phyloP scores from a whole-genome alignment of 1,140 invertebrate species.

The Paracyclopina nana region DNA sequence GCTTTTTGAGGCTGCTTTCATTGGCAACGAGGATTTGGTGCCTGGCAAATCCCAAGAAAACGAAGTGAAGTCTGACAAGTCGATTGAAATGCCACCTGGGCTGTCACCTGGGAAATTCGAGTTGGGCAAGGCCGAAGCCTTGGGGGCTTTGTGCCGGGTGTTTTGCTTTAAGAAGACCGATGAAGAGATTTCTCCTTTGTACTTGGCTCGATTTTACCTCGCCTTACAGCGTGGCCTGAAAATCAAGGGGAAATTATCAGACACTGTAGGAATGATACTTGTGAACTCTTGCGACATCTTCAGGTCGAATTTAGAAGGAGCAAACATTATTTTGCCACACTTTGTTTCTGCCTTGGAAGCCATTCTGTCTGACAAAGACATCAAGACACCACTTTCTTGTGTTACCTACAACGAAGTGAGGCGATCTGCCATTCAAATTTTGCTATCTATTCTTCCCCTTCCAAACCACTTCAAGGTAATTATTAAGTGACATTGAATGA shows the following conservation, averaged over 20 bases:
- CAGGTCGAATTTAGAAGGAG: slow-evolving; percentile 75
- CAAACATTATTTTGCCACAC: slow-evolving; percentile 68
- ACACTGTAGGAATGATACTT: slow-evolving; percentile 52
- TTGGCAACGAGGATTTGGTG: slow-evolving; percentile 39
- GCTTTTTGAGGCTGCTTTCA: slow-evolving; percentile 84
- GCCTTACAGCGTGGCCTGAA: slow-evolving; percentile 63
- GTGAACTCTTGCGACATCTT: slow-evolving; percentile 58
- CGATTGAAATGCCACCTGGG: slow-evolving; percentile 2
- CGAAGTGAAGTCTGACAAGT: not conserved
- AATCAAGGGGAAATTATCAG: slow-evolving; percentile 30
- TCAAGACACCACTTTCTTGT: slow-evolving; percentile 28
- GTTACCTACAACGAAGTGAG: slow-evolving; percentile 41
- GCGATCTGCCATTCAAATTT: slow-evolving; percentile 65
- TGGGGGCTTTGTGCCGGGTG: slow-evolving; percentile 81
- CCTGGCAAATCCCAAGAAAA: slow-evolving; percentile 15
- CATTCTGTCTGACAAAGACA: slow-evolving; percentile 54
- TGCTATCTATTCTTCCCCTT: slow-evolving; percentile 67
- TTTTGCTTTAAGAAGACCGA: slow-evolving; percentile 89
- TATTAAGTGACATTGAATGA: no score
- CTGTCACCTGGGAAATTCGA: slow-evolving; percentile 15
- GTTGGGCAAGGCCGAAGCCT: slow-evolving; percentile 74
- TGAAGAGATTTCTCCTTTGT: slow-evolving; percentile 80
- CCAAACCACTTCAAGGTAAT: slow-evolving; percentile 57
- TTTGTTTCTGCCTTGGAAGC: slow-evolving; percentile 71
- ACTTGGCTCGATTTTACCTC: slow-evolving; percentile 83